Conservation (phyloP, 2,888 invertebrate species). For the Polydrusus tereticollis region DNA sequence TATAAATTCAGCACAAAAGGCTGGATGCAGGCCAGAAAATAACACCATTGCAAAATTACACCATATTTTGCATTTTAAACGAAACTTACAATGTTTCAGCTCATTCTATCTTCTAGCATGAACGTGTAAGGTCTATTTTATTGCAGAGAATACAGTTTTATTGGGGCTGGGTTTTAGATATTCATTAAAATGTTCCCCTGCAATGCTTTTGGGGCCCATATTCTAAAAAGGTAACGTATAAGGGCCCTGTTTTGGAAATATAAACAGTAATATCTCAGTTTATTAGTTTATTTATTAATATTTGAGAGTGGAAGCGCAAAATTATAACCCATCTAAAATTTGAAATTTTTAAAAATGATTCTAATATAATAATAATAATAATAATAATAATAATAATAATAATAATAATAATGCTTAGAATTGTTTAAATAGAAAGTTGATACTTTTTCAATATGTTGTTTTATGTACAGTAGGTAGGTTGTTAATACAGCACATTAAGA, state of each 20-base stretch:
- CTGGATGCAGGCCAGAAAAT: neutral
- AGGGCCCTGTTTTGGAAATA: neutral
- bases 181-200: conserved; percentile 15
- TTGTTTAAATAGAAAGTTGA: too few species aligned
- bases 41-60: conserved; percentile 1
- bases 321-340: too few species aligned
- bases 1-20: neutral
- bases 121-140: conserved; percentile 14
- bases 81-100: neutral
- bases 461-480: too few species aligned
- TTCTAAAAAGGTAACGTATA: neutral
- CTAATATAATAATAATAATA: too few species aligned
- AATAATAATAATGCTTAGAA: too few species aligned
- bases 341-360: too few species aligned
- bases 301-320: too few species aligned
- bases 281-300: neutral
- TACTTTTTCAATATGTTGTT: too few species aligned
- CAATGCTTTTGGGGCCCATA: conserved; percentile 5
- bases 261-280: neutral
- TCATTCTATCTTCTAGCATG: neutral
- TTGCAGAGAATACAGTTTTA: conserved; percentile 4
- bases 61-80: conserved; percentile 6
- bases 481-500: too few species aligned
- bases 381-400: too few species aligned
- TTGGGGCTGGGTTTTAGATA: neutral